These are phyloP conservation scores for Tylochromis polylepis DNA, from an alignment of 2,113 vertebrate species.

Conservation along the genomic window DNA sequence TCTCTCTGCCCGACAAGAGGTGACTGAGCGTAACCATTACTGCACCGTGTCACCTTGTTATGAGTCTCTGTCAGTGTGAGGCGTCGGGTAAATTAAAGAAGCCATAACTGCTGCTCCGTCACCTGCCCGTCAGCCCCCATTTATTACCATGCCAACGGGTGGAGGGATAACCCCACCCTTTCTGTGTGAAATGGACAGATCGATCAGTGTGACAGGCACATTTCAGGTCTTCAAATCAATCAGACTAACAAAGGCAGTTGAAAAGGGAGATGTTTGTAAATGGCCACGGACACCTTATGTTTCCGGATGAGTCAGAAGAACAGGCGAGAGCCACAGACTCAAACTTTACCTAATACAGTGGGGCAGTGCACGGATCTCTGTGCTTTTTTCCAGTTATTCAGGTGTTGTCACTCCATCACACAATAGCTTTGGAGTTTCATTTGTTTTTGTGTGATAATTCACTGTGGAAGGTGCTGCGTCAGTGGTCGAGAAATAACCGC, in stretches of 20 bases:
- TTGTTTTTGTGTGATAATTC: not conserved
- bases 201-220: constrained; percentile 66
- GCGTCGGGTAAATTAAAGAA: constrained; percentile 59
- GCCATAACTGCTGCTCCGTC: constrained; percentile 62
- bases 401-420: not conserved
- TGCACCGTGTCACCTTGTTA: constrained; percentile 53
- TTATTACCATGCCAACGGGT: constrained; percentile 52
- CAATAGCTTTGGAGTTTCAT: not conserved
- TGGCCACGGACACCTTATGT: not conserved
- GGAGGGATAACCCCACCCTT: constrained; percentile 3
- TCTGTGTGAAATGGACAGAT: constrained; percentile 38
- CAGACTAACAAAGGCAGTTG: constrained; percentile 48
- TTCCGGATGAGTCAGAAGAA: constrained; percentile 43
- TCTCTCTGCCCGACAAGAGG: constrained; percentile 12
- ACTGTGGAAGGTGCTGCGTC: not conserved
- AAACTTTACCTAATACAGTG: not conserved
- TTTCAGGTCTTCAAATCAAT: constrained; percentile 63
- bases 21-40: constrained; percentile 63
- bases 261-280: constrained; percentile 18
- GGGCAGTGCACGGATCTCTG: not conserved
- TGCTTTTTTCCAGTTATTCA: not conserved
- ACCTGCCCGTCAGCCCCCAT: constrained; percentile 50
- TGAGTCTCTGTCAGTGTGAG: constrained; percentile 63
- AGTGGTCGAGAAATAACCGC: not conserved
- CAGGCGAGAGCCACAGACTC: not conserved